phyloP scores from a whole-genome alignment of 2,797 vertebrate species.

The Neosalanx taihuensis region DNA sequence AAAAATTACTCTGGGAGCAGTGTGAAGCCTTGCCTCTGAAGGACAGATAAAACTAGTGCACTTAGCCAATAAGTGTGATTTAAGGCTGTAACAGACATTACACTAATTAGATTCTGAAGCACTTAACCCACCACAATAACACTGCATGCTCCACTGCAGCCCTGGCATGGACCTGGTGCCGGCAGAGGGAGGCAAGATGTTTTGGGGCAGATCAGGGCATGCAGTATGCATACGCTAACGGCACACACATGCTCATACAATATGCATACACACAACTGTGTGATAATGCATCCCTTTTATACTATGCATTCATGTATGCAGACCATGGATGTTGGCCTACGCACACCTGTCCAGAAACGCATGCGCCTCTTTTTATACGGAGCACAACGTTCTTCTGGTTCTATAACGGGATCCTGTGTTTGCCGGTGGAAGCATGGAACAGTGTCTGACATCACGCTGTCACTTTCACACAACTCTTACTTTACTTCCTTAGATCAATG shows the following conservation, averaged over 20 bases:
- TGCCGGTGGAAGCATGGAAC: slow-evolving; percentile 17
- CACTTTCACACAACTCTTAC: slow-evolving; percentile 34
- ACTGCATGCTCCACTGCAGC: slow-evolving; percentile 57
- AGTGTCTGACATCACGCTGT: slow-evolving; percentile 14
- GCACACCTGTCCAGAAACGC: slow-evolving; percentile 7
- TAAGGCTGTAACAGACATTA: slow-evolving; percentile 67
- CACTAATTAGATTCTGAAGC: slow-evolving; percentile 70
- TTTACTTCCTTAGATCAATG: slow-evolving; percentile 52
- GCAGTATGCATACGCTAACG: background rate
- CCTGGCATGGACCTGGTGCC: slow-evolving; percentile 34
- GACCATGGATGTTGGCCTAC: background rate
- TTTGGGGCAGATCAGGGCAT: slow-evolving; percentile 14
- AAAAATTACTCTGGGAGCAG: slow-evolving; percentile 68
- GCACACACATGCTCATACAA: background rate
- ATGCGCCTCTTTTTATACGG: slow-evolving; percentile 1
- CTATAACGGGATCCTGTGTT: background rate
- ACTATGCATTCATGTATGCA: background rate
- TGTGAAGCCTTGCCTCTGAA: slow-evolving; percentile 64
- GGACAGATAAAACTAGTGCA: slow-evolving; percentile 57
- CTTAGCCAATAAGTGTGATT: slow-evolving; percentile 68
- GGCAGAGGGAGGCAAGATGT: slow-evolving; percentile 15
- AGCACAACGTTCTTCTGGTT: background rate
- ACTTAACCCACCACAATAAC: slow-evolving; percentile 63
- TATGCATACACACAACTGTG: background rate
- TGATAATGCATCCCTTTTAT: background rate